Conservation (phyloP, 2,888 invertebrate species). For the Thymelicus sylvestris region DNA sequence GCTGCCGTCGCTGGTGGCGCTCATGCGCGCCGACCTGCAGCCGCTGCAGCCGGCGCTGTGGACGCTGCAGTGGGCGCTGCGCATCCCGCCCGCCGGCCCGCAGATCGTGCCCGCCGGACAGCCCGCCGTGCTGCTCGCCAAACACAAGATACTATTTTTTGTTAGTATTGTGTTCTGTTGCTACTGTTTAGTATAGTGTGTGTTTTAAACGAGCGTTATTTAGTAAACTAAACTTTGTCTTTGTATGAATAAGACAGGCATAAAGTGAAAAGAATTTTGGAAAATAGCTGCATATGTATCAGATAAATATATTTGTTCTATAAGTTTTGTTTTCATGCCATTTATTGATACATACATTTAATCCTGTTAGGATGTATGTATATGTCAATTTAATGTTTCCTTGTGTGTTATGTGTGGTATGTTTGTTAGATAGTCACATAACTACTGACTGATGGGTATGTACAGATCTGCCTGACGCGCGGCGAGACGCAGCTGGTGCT, state of each 20-base stretch:
- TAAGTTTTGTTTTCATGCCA: no score
- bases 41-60: conserved; percentile 87
- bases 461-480: conserved; percentile 75
- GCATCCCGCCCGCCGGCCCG: conserved; percentile 95
- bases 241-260: no score
- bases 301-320: no score
- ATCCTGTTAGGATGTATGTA: no score
- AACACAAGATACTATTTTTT: conserved; percentile 96
- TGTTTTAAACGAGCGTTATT: conserved; percentile 2
- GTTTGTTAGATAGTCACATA: no score
- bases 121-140: conserved; percentile 93
- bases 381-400: no score
- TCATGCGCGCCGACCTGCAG: conserved; percentile 89
- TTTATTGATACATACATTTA: no score
- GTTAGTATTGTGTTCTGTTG: conserved; percentile 81
- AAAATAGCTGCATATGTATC: no score
- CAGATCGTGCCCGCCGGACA: conserved; percentile 96
- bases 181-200: background rate
- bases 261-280: no score
- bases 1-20: conserved; percentile 95
- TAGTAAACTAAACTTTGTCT: no score
- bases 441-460: background rate
- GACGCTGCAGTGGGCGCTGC: conserved; percentile 96
- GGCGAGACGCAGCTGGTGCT: conserved; percentile 88
- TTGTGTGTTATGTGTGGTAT: no score